Percentiles rank a stretch among this genome's conserved stretches.
Conservation (phyloP, 1,140 invertebrate genomes). For the Drosophila neocordata region DNA sequence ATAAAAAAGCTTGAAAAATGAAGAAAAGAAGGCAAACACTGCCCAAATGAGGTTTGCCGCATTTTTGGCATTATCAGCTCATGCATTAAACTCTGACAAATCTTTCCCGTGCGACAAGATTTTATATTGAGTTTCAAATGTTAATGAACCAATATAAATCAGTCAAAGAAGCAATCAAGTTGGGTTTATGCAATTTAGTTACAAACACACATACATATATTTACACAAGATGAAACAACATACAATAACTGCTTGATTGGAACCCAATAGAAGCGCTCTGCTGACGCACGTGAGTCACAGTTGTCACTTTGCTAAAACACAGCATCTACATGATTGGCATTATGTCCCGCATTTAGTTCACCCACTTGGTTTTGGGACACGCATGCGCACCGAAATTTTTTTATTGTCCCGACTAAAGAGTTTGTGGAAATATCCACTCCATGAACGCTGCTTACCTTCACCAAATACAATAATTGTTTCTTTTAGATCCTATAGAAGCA, state of each 20-base stretch:
- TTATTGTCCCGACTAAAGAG: slow-evolving; percentile 86
- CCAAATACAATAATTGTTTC: slow-evolving; percentile 68
- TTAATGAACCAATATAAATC: slow-evolving; percentile 7
- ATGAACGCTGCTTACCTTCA: slow-evolving; percentile 92
- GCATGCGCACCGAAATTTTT: slow-evolving; percentile 91
- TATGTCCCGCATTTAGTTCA: slow-evolving; percentile 77
- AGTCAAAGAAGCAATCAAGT: not conserved
- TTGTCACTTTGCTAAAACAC: slow-evolving; percentile 85
- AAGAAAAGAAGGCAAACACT: no score
- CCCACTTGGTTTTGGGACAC: slow-evolving; percentile 84
- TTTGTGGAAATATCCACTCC: slow-evolving; percentile 93
- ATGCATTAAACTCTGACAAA: no score
- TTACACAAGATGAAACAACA: no score
- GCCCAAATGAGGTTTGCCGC: no score
- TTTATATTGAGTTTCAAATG: no score
- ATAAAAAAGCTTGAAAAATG: no score
- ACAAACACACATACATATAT: slow-evolving; percentile 16
- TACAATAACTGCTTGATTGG: slow-evolving; percentile 9
- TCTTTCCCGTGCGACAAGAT: no score
- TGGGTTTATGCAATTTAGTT: not conserved
- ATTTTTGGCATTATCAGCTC: no score
- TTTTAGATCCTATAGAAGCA: slow-evolving; percentile 68
- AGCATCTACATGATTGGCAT: slow-evolving; percentile 72
- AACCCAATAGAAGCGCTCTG: slow-evolving; percentile 72
- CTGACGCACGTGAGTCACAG: slow-evolving; percentile 79